Percentiles rank a stretch among this genome's conserved stretches.
These are phyloP conservation scores for Aplocera efformata DNA, from an alignment of 2,888 invertebrate genomes.

Conservation along the genomic window DNA sequence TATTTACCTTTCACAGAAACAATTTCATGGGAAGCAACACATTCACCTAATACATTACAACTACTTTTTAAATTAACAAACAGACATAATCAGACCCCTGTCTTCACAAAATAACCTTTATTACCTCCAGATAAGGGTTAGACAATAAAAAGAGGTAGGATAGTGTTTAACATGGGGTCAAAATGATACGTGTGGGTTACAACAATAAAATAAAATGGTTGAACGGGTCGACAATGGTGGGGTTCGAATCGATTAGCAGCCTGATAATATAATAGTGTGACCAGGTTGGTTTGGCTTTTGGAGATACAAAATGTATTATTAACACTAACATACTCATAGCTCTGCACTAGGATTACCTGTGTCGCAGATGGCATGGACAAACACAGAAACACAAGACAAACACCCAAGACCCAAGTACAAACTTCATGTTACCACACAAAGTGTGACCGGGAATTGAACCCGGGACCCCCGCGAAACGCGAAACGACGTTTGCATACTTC, in stretches of 20 bases:
- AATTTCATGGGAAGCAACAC: conserved; percentile 48
- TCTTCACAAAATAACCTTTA: conserved; percentile 29
- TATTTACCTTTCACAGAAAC: conserved; percentile 20
- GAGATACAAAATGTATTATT: background rate
- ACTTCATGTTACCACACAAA: no score
- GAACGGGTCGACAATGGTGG: conserved; percentile 63
- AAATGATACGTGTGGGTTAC: conserved; percentile 59
- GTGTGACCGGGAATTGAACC: background rate
- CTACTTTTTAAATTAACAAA: conserved; percentile 60
- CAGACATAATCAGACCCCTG: conserved; percentile 52
- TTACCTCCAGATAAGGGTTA: conserved; percentile 23
- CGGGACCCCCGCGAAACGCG: no score
- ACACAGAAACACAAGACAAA: no score
- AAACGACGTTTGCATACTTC: no score
- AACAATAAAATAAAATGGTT: conserved; percentile 75
- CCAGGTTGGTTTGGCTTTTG: conserved; percentile 28
- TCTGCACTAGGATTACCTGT: no score
- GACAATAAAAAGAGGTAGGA: conserved; percentile 20
- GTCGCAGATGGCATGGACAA: no score
- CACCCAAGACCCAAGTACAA: no score
- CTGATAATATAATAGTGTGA: conserved; percentile 57
- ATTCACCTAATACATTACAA: conserved; percentile 39
- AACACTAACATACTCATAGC: no score
- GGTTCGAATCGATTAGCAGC: conserved; percentile 75
- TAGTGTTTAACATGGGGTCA: conserved; percentile 47